Evolutionary conservation across 2,797 vertebrate species (phyloP), one percentile per base, ranked within the genome.

Genomic region (Chaunax sp.): DNA sequence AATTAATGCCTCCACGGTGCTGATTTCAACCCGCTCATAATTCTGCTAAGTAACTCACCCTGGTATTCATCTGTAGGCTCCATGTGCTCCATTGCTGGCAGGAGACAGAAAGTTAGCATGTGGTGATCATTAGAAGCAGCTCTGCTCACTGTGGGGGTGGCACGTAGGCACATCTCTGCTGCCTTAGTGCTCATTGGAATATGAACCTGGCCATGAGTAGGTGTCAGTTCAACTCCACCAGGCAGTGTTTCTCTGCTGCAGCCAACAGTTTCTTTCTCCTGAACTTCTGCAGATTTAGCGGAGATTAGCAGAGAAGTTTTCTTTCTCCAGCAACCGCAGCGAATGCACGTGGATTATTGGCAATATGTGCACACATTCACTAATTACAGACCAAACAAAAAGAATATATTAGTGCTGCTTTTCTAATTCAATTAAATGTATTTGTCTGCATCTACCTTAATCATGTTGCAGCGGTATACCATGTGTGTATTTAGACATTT

Each of bases 121-220:
- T 86, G 89, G 75, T 86, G 85, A 89, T 89, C 78, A 86, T 89
- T 88, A 78, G 76, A 87, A 75, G 77, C 83, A 80, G 87, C 77
- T 81, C 84, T 74, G 75, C 85, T 84, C 62, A 51, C 67, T 90
- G 89, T 87, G 91, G 91, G 90, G 86, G 89, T 72, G 89, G 88
- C 82, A 88, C 87, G 89, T 91, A 75, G 91, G 91, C 88, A 88
- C 84, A 89, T 82, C 80, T 83, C 84, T 76, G 68, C 78, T 90
- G 84, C 89, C 86, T 89, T 75, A 77, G 85, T 84, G 87, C 81
- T 89, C 89, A 87, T 80, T 91, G 89, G 85, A 92, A 91, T 84
- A 83, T 88, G 87, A 92, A 90, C 90, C 81, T 72, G 83, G 74
- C 81, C 86, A 56, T 81, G 89, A 88, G 90, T 92, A 86, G 90